These are phyloP conservation scores for Tubulanus polymorphus DNA, from an alignment of 2,888 invertebrate species.

Conservation along the genomic window DNA sequence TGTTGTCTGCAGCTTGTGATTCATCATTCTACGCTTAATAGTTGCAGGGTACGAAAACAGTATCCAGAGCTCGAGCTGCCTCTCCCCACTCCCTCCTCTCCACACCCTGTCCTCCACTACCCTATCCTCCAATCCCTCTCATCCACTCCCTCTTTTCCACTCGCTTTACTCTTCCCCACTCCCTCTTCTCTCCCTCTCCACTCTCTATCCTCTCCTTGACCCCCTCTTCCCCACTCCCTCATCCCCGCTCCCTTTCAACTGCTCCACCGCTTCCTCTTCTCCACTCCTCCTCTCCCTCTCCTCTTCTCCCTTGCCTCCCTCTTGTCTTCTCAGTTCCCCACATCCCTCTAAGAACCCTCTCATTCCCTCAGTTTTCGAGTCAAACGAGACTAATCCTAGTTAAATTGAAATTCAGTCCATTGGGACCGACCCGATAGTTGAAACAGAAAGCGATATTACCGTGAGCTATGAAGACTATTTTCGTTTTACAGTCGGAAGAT, in stretches of 20 bases:
- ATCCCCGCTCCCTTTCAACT: no score
- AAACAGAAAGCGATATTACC: no score
- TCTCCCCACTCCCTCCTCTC: neutral
- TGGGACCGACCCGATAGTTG: no score
- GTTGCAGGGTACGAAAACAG: no score
- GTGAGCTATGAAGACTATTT: no score
- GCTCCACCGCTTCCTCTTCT: neutral
- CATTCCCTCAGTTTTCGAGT: no score
- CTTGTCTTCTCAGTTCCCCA: constrained; percentile 16
- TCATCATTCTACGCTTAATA: no score
- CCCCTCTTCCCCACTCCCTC: constrained; percentile 18
- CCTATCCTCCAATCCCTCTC: neutral
- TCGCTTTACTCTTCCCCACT: constrained; percentile 4
- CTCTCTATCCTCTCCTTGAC: neutral
- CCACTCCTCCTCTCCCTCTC: constrained; percentile 1
- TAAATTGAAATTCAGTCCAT: no score
- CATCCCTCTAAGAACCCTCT: no score
- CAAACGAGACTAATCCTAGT: no score
- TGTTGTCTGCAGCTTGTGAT: no score
- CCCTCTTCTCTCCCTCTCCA: constrained; percentile 11
- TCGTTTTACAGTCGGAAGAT: no score
- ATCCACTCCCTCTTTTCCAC: neutral
- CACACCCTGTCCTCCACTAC: neutral
- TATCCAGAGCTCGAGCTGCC: neutral
- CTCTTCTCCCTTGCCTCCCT: constrained; percentile 10